phyloP scores from a whole-genome alignment of 2,797 vertebrate genomes.

The Synaphobranchus kaupii region DNA sequence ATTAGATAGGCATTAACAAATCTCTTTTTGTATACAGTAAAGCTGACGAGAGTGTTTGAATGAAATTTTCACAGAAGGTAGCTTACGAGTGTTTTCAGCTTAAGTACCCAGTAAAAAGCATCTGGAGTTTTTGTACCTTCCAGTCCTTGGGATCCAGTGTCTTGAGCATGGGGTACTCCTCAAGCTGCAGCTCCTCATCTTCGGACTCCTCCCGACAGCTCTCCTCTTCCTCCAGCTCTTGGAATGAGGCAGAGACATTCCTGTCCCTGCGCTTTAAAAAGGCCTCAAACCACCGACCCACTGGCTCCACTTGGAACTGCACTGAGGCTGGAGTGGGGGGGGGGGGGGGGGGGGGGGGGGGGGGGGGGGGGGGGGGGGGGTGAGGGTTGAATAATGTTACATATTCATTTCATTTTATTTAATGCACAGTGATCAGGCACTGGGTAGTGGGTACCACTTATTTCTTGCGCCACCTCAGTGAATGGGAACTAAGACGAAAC shows the following conservation, averaged over 20 bases:
- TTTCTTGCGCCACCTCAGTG: neutral
- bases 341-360: too few relatives aligned
- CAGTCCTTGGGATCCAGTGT: slow-evolving; percentile 99
- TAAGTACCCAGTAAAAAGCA: neutral
- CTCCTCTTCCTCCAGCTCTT: slow-evolving; percentile 96
- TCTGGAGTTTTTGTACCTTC: slow-evolving; percentile 78
- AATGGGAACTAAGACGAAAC: neutral
- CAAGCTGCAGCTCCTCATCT: slow-evolving; percentile 92
- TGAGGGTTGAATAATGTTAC: neutral
- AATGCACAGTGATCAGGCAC: neutral
- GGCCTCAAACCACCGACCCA: slow-evolving; percentile 98
- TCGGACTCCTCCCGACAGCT: slow-evolving; percentile 91
- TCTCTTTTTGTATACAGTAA: neutral
- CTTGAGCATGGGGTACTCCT: slow-evolving; percentile 91
- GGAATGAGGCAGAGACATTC: slow-evolving; percentile 91
- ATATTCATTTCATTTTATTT: neutral
- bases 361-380: too few relatives aligned
- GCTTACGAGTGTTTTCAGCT: neutral
- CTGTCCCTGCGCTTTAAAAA: slow-evolving; percentile 90
- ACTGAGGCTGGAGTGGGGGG: slow-evolving; percentile 71
- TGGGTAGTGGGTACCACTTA: neutral
- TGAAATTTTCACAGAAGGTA: neutral
- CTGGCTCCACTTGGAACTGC: slow-evolving; percentile 91
- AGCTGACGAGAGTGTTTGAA: neutral
- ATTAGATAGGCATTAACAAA: neutral